Conservation (phyloP, 2,797 vertebrate species). For the Ispidina picta region DNA sequence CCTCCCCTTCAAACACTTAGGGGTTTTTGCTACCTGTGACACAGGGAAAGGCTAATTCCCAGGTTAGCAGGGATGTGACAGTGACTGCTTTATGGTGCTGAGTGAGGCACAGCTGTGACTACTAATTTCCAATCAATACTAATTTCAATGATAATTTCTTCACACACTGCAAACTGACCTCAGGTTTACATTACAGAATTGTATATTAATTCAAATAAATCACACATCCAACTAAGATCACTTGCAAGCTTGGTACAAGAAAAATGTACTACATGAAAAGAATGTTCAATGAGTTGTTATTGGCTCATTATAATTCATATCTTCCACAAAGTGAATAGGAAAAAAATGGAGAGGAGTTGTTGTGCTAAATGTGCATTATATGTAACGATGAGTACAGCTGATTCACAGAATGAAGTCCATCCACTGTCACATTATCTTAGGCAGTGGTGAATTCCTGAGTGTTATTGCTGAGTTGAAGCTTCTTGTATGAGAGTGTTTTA, state of each 20-base stretch:
- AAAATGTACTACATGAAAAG: neutral
- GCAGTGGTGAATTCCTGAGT: neutral
- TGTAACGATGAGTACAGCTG: neutral
- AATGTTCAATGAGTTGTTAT: constrained; percentile 18
- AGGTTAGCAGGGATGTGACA: neutral
- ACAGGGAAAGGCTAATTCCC: neutral
- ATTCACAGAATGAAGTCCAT: neutral
- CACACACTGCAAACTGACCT: constrained; percentile 16
- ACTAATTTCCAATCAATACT: neutral
- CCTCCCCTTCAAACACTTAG: neutral
- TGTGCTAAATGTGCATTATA: neutral
- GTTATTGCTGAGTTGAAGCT: neutral
- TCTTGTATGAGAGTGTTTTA: neutral
- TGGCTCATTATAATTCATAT: constrained; percentile 40
- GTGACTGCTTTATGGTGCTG: neutral
- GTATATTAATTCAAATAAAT: neutral
- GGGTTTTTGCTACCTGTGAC: neutral
- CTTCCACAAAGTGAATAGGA: neutral
- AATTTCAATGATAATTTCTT: constrained; percentile 29
- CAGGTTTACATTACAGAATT: neutral
- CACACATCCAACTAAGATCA: neutral
- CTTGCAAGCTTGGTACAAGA: neutral
- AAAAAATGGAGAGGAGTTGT: neutral
- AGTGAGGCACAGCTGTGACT: neutral
- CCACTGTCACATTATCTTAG: neutral